phyloP scores from a whole-genome alignment of 23 tunicate genomes.

The Trididemnum nubilum region DNA sequence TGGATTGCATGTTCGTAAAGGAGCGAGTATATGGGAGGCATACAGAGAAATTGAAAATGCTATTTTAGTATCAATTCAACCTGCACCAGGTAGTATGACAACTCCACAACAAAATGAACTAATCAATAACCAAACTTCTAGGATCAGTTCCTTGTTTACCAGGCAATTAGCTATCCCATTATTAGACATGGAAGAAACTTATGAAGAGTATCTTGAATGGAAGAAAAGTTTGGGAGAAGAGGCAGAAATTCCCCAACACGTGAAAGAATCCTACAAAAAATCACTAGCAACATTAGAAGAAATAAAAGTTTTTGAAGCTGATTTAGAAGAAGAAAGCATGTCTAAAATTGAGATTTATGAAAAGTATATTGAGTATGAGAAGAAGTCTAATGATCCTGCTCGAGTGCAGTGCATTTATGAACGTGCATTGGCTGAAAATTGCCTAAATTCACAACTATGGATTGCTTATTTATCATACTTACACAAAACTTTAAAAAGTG shows the following conservation, averaged over 20 bases:
- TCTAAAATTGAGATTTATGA: conserved; percentile 49
- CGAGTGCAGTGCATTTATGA: conserved; percentile 75
- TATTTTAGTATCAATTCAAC: conserved; percentile 73
- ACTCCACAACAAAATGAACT: conserved; percentile 61
- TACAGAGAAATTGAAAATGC: conserved; percentile 92
- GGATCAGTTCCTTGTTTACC: conserved; percentile 47
- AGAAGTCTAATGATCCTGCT: conserved; percentile 48
- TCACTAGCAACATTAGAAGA: conserved; percentile 49
- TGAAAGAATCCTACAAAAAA: conserved; percentile 39
- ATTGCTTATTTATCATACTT: conserved; percentile 60
- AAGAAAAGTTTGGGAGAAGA: conserved; percentile 43
- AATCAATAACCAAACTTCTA: conserved; percentile 39
- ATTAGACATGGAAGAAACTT: conserved; percentile 76
- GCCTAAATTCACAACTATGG: conserved; percentile 81
- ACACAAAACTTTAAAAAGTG: conserved; percentile 34
- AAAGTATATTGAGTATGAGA: conserved; percentile 65
- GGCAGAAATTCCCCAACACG: conserved; percentile 48
- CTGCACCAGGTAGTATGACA: conserved; percentile 67
- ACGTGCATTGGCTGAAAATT: conserved; percentile 71
- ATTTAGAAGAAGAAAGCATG: conserved; percentile 33
- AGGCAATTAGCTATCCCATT: conserved; percentile 81
- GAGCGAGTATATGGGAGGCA: conserved; percentile 82
- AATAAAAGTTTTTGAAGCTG: conserved; percentile 52
- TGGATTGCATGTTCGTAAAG: conserved; percentile 76
- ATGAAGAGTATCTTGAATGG: conserved; percentile 76